phyloP scores from a whole-genome alignment of 2,888 invertebrate species.

The Cataglyphis cursor region DNA sequence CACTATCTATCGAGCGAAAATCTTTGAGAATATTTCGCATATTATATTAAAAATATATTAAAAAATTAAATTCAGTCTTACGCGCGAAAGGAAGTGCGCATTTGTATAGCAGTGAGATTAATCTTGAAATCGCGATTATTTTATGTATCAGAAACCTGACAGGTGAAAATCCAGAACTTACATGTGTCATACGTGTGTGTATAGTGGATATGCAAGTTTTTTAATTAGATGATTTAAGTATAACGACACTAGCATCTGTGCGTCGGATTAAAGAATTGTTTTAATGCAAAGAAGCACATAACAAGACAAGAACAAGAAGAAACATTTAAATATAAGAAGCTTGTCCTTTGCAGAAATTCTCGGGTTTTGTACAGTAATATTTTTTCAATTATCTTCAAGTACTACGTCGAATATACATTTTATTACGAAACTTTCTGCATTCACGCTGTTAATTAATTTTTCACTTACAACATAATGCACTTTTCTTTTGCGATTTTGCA shows the following conservation, averaged over 20 bases:
- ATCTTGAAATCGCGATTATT: background rate
- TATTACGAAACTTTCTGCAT: background rate
- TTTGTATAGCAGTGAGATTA: constrained; percentile 28
- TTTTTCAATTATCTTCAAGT: constrained; percentile 20
- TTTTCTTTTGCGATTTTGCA: background rate
- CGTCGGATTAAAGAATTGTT: constrained; percentile 49
- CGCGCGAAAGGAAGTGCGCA: constrained; percentile 52
- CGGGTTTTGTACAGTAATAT: constrained; percentile 59
- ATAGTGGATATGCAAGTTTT: constrained; percentile 61
- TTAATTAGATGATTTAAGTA: constrained; percentile 49
- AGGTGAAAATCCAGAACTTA: constrained; percentile 10
- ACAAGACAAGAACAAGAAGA: constrained; percentile 41
- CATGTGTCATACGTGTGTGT: constrained; percentile 24
- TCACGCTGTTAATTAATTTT: background rate
- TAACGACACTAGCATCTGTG: constrained; percentile 54
- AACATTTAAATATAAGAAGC: constrained; percentile 58
- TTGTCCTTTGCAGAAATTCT: constrained; percentile 52
- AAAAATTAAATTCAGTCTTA: constrained; percentile 71
- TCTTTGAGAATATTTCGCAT: constrained; percentile 7
- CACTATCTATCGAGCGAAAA: background rate
- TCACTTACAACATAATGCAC: constrained; percentile 2
- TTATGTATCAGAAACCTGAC: background rate
- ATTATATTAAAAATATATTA: constrained; percentile 47
- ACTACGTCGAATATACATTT: constrained; percentile 54
- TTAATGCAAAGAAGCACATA: constrained; percentile 48